Evolutionary conservation across 2,113 vertebrate genomes (phyloP).

Genomic region (Cyanoramphus novaezelandiae): DNA sequence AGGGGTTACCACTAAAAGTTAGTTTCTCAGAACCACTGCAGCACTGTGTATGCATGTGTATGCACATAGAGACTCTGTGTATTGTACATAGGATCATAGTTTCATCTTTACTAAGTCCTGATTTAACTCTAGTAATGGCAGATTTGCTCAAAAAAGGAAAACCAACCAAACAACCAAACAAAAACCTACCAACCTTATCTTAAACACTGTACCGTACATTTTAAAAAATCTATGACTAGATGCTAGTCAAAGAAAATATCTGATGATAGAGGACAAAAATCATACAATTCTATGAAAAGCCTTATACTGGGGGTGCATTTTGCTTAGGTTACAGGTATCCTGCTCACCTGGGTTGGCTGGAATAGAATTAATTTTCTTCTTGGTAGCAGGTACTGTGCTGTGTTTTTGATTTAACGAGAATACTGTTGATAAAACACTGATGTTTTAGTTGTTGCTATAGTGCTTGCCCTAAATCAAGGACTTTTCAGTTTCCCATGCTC

Average conservation of each 20-base stretch:
- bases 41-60: not conserved
- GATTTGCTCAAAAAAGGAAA: not conserved
- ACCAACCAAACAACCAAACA: not conserved
- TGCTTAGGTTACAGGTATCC: not conserved
- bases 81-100: not conserved
- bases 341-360: not conserved
- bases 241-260: not conserved
- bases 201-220: not conserved
- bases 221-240: not conserved
- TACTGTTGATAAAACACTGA: not conserved
- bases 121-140: not conserved
- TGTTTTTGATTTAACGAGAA: not conserved
- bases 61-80: not conserved
- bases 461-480: not conserved
- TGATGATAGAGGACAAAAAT: not conserved
- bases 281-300: not conserved
- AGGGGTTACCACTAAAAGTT: constrained; percentile 4
- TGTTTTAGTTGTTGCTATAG: not conserved
- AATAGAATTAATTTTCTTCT: not conserved
- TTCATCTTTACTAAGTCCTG: not conserved
- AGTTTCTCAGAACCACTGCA: not conserved
- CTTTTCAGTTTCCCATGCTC: not conserved
- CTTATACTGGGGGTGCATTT: not conserved
- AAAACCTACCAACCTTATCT: not conserved
- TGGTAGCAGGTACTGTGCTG: not conserved